These are phyloP conservation scores for Poecilia velifera DNA, from an alignment of 2,797 vertebrate species.

Conservation along the genomic window DNA sequence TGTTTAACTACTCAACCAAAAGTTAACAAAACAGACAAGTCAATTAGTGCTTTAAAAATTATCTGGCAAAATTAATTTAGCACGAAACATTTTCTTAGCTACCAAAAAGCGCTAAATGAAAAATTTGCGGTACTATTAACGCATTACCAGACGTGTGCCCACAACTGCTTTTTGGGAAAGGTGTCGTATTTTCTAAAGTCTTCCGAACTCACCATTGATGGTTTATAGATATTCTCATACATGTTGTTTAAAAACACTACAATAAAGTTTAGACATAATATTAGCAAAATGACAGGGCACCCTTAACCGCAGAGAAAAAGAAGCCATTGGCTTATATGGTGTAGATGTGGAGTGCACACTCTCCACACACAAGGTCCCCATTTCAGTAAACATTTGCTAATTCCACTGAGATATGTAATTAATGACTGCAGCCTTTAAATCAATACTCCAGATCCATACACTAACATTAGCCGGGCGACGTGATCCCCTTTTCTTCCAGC, in stretches of 20 bases:
- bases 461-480: slow-evolving; percentile 8
- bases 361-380: neutral
- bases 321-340: neutral
- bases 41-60: neutral
- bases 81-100: no score
- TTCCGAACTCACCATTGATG: neutral
- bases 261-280: neutral
- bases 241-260: neutral
- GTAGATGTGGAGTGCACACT: neutral
- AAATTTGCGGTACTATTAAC: neutral
- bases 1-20: no score
- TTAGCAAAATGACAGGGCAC: neutral
- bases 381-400: neutral
- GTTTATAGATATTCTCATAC: neutral
- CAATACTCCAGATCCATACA: slow-evolving; percentile 20
- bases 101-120: no score
- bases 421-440: slow-evolving; percentile 21
- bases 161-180: neutral
- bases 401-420: slow-evolving; percentile 3
- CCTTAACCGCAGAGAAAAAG: neutral
- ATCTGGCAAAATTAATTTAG: neutral
- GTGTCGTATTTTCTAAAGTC: neutral
- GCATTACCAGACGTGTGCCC: neutral
- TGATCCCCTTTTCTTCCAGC: slow-evolving; percentile 2
- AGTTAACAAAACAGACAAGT: no score